Evolutionary conservation across 2,797 vertebrate species (phyloP).

Genomic region (Tragelaphus eurycerus): DNA sequence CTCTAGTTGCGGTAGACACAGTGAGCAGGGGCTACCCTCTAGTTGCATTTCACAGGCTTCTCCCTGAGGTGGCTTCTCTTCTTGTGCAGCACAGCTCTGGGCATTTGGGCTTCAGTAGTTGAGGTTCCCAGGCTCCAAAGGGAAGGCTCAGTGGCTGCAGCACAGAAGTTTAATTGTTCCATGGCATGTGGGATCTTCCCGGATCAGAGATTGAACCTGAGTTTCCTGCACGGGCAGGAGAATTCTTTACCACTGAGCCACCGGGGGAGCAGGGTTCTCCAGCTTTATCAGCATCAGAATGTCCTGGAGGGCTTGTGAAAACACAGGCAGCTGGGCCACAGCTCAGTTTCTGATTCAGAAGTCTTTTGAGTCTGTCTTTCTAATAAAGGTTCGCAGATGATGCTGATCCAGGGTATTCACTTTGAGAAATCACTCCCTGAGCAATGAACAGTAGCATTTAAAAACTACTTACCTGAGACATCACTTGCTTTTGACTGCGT

Average conservation of each 20-base stretch:
- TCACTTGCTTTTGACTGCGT: not conserved
- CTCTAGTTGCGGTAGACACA: too few species aligned
- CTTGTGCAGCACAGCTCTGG: not conserved
- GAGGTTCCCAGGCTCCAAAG: not conserved
- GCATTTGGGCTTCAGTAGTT: not conserved
- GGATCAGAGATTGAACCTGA: not conserved
- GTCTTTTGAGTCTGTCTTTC: not conserved
- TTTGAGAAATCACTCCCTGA: not conserved
- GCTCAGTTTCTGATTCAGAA: not conserved
- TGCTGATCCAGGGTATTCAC: not conserved
- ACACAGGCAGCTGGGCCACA: fast-evolving
- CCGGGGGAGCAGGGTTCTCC: not conserved
- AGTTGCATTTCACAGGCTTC: not conserved
- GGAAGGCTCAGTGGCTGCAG: not conserved
- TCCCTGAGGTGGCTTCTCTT: not conserved
- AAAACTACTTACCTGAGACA: not conserved
- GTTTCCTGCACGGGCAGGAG: not conserved
- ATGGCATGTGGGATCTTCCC: not conserved
- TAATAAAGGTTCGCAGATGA: too few species aligned
- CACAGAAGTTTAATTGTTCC: not conserved
- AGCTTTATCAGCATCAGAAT: not conserved
- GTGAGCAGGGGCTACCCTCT: too few species aligned
- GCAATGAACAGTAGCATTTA: not conserved
- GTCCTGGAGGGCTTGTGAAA: not conserved
- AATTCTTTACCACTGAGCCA: not conserved